Percentiles rank a stretch among this genome's conserved stretches.
These are phyloP conservation scores for Temnothorax ravouxi DNA, from an alignment of 2,888 invertebrate species.

Conservation along the genomic window DNA sequence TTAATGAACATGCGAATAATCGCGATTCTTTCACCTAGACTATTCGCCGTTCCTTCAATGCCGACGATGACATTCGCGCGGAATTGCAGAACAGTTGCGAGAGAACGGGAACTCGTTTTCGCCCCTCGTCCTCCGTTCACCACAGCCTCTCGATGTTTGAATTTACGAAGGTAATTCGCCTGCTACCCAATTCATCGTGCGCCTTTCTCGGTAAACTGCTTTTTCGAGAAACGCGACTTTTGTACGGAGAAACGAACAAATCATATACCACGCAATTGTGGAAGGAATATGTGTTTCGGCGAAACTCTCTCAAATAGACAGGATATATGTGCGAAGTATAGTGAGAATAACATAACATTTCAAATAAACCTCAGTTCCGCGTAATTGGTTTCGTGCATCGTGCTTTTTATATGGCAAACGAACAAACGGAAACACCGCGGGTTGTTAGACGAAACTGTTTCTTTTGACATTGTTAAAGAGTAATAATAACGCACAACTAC, in stretches of 20 bases:
- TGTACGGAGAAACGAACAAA: background rate
- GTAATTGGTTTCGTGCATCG: slow-evolving; percentile 43
- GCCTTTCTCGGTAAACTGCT: slow-evolving; percentile 1
- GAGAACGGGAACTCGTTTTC: slow-evolving; percentile 25
- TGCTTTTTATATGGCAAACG: slow-evolving; percentile 19
- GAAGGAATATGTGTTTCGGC: background rate
- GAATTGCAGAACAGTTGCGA: slow-evolving; percentile 56
- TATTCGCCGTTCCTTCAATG: slow-evolving; percentile 26
- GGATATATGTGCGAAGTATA: background rate
- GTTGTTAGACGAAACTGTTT: slow-evolving; percentile 41
- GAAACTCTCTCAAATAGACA: slow-evolving; percentile 4
- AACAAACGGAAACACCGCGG: slow-evolving; percentile 31
- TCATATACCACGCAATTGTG: background rate
- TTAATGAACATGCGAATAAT: slow-evolving; percentile 78
- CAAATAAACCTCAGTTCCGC: slow-evolving; percentile 1
- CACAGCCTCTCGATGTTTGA: background rate
- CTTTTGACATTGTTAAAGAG: slow-evolving; percentile 39
- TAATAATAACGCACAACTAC: slow-evolving; percentile 48
- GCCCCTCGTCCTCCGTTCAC: background rate
- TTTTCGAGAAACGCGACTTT: background rate
- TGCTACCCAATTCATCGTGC: slow-evolving; percentile 9
- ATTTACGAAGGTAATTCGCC: slow-evolving; percentile 24
- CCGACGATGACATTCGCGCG: slow-evolving; percentile 65
- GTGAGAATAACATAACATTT: background rate
- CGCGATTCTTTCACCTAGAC: slow-evolving; percentile 63